These are phyloP conservation scores for Heliocidaris tuberculata DNA, from an alignment of 35 echinoderm and acorn worm species.

Conservation along the genomic window DNA sequence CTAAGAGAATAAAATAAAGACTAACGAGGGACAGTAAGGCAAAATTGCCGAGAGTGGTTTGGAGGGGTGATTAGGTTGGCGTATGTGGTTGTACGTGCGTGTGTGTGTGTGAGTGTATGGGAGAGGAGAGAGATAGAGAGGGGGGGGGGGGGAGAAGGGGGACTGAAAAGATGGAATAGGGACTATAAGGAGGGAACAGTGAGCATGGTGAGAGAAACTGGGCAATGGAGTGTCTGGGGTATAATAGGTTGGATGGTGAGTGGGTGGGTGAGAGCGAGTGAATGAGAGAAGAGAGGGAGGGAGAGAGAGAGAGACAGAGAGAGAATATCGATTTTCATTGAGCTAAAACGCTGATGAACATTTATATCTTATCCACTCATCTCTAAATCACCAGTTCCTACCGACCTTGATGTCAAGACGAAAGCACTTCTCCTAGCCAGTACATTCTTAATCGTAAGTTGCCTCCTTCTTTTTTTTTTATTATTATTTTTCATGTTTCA, in stretches of 20 bases:
- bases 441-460: constrained; percentile 78
- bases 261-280: too few relatives aligned
- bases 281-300: too few relatives aligned
- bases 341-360: background rate
- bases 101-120: background rate
- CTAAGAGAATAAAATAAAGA: too few relatives aligned
- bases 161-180: background rate
- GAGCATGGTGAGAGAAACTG: too few relatives aligned
- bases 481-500: too few relatives aligned
- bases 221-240: too few relatives aligned
- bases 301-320: background rate
- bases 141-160: background rate
- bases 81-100: too few relatives aligned
- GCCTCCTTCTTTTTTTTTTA: background rate
- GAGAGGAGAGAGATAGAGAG: background rate
- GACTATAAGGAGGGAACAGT: too few relatives aligned
- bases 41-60: too few relatives aligned
- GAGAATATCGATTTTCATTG: background rate
- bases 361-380: background rate
- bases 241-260: too few relatives aligned
- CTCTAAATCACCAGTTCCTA: constrained; percentile 42
- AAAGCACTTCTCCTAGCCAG: constrained; percentile 69
- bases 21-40: too few relatives aligned
- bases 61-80: too few relatives aligned
- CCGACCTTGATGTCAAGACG: constrained; percentile 74